Evolutionary conservation across 2,888 invertebrate genomes (phyloP).

Genomic region (Trisateles emortualis): DNA sequence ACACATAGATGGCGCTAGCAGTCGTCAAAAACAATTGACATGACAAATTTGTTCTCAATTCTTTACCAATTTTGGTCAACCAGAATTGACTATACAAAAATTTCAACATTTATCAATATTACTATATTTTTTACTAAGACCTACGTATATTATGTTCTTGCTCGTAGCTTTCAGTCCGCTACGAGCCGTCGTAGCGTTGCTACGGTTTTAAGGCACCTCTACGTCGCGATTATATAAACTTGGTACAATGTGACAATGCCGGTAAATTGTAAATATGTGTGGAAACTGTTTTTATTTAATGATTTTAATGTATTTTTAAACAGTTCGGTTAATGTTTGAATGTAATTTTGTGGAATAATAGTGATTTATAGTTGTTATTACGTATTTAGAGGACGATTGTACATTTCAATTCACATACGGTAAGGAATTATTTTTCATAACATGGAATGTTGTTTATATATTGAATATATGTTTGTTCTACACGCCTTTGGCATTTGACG

Average conservation of each 20-base stretch:
- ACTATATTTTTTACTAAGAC: conserved; percentile 18
- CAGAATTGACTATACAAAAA: conserved; percentile 30
- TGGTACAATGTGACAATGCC: conserved; percentile 46
- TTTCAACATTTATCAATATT: conserved; percentile 21
- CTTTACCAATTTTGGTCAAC: conserved; percentile 20
- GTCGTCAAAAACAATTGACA: conserved; percentile 29
- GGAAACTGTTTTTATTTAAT: conserved; percentile 24
- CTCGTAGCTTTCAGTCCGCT: conserved; percentile 59
- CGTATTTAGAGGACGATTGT: conserved; percentile 14
- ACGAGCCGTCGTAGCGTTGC: conserved; percentile 64
- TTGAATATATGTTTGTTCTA: too few species aligned
- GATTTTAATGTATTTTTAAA: conserved; percentile 18
- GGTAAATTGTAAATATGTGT: conserved; percentile 44
- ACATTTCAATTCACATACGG: conserved; percentile 34
- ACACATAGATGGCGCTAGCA: conserved; percentile 56
- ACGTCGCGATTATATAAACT: conserved; percentile 45
- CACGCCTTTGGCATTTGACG: too few species aligned
- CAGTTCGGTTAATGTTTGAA: conserved; percentile 15
- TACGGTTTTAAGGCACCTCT: conserved; percentile 51
- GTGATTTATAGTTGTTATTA: conserved; percentile 31
- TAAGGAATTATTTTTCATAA: conserved; percentile 23
- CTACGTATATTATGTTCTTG: conserved; percentile 14
- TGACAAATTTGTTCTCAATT: conserved; percentile 8
- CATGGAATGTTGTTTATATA: too few species aligned
- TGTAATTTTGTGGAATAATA: conserved; percentile 18